A percentile compares a stretch with the other conserved stretches of the same genome.
These are phyloP conservation scores for Podarcis cretensis DNA, from an alignment of 2,113 vertebrate species.

Conservation along the genomic window DNA sequence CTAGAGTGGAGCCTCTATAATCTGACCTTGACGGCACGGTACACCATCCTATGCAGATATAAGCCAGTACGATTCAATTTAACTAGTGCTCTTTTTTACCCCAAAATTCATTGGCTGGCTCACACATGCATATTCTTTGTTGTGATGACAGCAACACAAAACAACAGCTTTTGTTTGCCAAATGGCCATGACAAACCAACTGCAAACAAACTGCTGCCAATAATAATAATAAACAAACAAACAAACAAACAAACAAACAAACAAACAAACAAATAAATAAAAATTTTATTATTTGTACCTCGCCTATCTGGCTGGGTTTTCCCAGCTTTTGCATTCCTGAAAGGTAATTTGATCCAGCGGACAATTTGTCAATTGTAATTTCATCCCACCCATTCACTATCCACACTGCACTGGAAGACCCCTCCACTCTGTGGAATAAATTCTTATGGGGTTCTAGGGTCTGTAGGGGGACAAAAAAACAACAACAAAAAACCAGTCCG, in stretches of 20 bases:
- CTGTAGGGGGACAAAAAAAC: neutral
- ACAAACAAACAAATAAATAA: too few relatives aligned
- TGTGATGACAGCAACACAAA: neutral
- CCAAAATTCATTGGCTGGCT: neutral
- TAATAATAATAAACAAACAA: too few relatives aligned
- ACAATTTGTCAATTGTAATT: neutral
- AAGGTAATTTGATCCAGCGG: neutral
- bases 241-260: too few relatives aligned
- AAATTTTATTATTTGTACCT: too few relatives aligned
- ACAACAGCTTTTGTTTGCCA: neutral
- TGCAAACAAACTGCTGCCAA: neutral
- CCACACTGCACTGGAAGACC: neutral
- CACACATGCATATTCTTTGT: neutral
- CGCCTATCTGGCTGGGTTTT: too few relatives aligned
- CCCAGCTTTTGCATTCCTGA: neutral
- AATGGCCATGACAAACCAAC: neutral
- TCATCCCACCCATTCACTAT: neutral
- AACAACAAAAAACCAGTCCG: too few relatives aligned
- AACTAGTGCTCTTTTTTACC: slow-evolving; percentile 3
- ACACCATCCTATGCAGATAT: neutral
- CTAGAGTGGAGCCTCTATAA: neutral
- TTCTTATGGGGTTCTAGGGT: neutral
- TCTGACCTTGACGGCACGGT: neutral
- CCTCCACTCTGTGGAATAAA: neutral
- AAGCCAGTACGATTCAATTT: neutral